Evolutionary conservation across 2,888 invertebrate species (phyloP), one percentile per base, ranked within the genome.

Genomic region (Copidosoma aretas): DNA sequence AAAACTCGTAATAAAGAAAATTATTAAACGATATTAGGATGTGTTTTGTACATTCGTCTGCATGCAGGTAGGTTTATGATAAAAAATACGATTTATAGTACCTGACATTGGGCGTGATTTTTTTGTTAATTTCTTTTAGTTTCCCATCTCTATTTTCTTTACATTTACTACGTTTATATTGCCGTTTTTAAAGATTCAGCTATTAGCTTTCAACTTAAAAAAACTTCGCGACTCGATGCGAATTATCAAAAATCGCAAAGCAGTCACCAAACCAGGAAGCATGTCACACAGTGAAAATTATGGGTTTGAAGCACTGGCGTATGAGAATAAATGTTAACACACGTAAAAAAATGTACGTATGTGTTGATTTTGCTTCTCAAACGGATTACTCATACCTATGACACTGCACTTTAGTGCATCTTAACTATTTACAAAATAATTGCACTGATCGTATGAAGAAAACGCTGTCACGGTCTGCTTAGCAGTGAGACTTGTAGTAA

Each of bases 181-280:
- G 65, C 64, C 71, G 60, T 64, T 63, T 64, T 39, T 15, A 61
- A n/a, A n/a, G n/a, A 21, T 66, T 54, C n/a, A 64, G 60, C 54
- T 67, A 52, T 21, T 53, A 46, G 39, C 52, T 21, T 70, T 62
- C 12, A 57, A 19, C 3, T 12, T 19, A 52, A 52, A 19, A 51
- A 51, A 54, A 71, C 64, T 67, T 71, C 49, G 63, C 63, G 68
- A 68, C 68, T 71, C 57, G 63, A 66, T 65, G 52, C 54, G 57
- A 60, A 68, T n/a, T 68, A 64, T 67, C 15, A 61, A 60, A 63
- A 57, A 58, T 41, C 57, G 60, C 25, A 64, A 74, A 73, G 74
- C 71, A 64, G 74, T 70, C 74, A 75, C 76, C 78, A 74, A 74
- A 72, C 79, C 79, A 78, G 69, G 75, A 73, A 74, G 74, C 71